phyloP scores from a whole-genome alignment of 2,797 vertebrate genomes.

The Myotis daubentonii region DNA sequence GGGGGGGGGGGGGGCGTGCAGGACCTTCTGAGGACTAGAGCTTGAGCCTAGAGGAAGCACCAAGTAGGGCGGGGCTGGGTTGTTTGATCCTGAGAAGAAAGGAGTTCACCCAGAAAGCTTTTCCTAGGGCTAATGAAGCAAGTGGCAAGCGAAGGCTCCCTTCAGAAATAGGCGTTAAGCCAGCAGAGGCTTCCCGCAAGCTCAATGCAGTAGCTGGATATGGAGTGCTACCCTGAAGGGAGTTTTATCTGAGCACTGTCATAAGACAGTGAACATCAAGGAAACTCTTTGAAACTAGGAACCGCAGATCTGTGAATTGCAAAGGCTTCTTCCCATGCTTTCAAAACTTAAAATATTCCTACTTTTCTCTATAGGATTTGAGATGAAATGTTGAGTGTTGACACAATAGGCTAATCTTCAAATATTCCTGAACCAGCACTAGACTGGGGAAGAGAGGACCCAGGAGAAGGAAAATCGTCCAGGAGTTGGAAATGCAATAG shows the following conservation, averaged over 20 bases:
- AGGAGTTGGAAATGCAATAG: not conserved
- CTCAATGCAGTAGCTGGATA: not conserved
- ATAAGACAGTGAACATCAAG: not conserved
- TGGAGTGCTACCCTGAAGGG: not conserved
- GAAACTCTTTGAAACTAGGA: not conserved
- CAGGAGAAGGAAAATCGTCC: not conserved
- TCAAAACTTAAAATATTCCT: not conserved
- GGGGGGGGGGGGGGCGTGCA: fast-evolving
- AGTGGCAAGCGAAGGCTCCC: not conserved
- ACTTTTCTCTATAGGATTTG: not conserved
- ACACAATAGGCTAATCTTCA: not conserved
- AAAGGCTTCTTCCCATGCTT: not conserved
- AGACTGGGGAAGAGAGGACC: not conserved
- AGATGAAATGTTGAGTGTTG: not conserved
- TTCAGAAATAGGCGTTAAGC: not conserved
- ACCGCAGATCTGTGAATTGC: not conserved
- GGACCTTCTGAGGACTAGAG: not conserved
- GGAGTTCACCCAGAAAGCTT: not conserved
- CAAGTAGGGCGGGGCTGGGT: too few species aligned
- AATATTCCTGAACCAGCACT: not conserved
- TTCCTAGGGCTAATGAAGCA: not conserved
- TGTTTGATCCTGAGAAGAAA: slow-evolving; percentile 14
- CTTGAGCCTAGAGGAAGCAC: not conserved
- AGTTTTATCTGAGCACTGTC: not conserved
- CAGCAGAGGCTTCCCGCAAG: not conserved